Base-by-base conservation (phyloP, 2,113 vertebrate genomes). In the Triplophysa siluroides region DNA sequence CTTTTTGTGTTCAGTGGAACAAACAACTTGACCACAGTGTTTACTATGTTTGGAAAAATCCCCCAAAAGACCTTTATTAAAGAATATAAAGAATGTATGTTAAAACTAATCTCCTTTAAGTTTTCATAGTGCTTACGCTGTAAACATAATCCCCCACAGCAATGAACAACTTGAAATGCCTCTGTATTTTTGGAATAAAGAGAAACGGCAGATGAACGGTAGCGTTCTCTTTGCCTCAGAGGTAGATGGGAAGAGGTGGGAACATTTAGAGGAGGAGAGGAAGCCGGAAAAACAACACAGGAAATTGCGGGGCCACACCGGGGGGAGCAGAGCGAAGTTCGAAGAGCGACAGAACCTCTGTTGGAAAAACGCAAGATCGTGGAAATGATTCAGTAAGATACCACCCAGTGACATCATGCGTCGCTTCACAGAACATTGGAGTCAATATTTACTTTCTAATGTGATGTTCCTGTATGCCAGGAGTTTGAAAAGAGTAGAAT, bases 341-440 rank as follows among this genome's bases (percentile, higher is more conserved):
- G 29, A 18, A 41, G 54, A 23, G 45, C 19, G 5, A 33, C 3
- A 64, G 50, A 50, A 29, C 10, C 68, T 23, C 16, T 26, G 10
- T 68, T 33, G 13, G 8, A 68, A 47, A 45, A 72, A 8, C 6
- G 1, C 21, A 88, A 88, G 88, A 88, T 89, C 73, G 26, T 26
- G 11, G 9, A 67, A 63, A 73, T 63, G 83, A 70, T 74, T 67
- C 56, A 26, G 19, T 78, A 58, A 52, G 78, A 71, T 65, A 56
- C 81, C 73, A 41, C 45, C 7, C 18, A 2, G 72, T 58, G 60
- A 45, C 62, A 70, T 81, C 56, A 47, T 76, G 84, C 76, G 71
- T 77, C 80, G 67, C 75, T 72, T 52, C 19, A 10, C 62, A 43
- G 61, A 83, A 78, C 84, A 18, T 60, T 54, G 83, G 82, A 84